A percentile compares a stretch with the other conserved stretches of the same genome.
These are phyloP conservation scores for Ascaphus truei DNA, from an alignment of 2,113 vertebrate species.

Conservation along the genomic window DNA sequence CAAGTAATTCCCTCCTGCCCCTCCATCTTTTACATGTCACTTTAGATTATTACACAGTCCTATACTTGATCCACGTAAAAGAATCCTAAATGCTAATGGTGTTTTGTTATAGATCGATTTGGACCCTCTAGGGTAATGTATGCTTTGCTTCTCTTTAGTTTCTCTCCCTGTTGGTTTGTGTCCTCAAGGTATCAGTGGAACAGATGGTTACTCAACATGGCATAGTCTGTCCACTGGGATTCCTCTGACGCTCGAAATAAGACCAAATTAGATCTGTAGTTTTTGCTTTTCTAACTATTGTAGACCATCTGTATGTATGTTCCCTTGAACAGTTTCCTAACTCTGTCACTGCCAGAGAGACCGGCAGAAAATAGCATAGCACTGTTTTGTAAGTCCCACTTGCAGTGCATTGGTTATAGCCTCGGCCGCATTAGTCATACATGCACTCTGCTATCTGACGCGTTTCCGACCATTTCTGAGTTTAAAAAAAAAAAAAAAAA, in stretches of 20 bases:
- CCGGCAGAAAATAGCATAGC: neutral
- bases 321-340: neutral
- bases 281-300: slow-evolving; percentile 8
- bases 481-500: too few relatives aligned
- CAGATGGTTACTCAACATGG: slow-evolving; percentile 20
- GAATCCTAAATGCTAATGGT: slow-evolving; percentile 23
- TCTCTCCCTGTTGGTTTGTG: neutral
- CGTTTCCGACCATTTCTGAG: too few relatives aligned
- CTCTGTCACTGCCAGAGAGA: neutral
- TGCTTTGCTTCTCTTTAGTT: slow-evolving; percentile 1
- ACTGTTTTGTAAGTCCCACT: too few relatives aligned
- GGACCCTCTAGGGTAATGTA: slow-evolving; percentile 4
- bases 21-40: slow-evolving; percentile 11
- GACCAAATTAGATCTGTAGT: slow-evolving; percentile 25
- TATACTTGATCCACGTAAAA: neutral
- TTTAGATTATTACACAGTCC: neutral
- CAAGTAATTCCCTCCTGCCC: neutral
- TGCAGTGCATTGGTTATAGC: too few relatives aligned
- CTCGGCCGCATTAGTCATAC: too few relatives aligned
- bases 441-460: too few relatives aligned
- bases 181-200: slow-evolving; percentile 27
- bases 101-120: neutral
- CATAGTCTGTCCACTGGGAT: slow-evolving; percentile 21
- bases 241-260: slow-evolving; percentile 2
- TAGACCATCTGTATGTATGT: slow-evolving; percentile 2